Conservation (phyloP, 2,888 invertebrate species). For the Atrina japonica region DNA sequence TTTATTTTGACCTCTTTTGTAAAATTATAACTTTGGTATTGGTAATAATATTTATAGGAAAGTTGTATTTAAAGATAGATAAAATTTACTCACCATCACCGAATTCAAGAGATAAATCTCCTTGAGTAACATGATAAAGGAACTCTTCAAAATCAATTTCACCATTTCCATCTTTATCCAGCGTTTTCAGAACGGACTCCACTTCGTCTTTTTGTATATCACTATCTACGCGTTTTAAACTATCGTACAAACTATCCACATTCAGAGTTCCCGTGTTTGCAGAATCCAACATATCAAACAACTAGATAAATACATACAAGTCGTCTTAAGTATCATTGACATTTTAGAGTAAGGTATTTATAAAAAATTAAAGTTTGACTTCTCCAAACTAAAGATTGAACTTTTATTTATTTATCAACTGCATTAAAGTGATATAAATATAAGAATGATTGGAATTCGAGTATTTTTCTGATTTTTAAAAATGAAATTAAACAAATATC, state of each 20-base stretch:
- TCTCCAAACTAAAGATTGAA: no score
- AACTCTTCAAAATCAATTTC: slow-evolving; percentile 73
- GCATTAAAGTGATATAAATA: neutral
- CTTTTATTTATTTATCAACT: no score
- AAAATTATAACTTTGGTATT: no score
- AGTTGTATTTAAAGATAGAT: slow-evolving; percentile 1
- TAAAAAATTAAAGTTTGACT: no score
- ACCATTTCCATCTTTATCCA: slow-evolving; percentile 68
- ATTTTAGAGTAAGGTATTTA: no score
- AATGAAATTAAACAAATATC: no score
- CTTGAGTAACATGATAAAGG: slow-evolving; percentile 62
- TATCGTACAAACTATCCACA: slow-evolving; percentile 61
- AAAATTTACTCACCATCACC: slow-evolving; percentile 3
- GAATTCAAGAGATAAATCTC: slow-evolving; percentile 22
- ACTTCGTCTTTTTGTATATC: slow-evolving; percentile 65
- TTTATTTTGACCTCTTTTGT: no score
- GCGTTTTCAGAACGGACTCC: slow-evolving; percentile 56
- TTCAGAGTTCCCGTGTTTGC: slow-evolving; percentile 64
- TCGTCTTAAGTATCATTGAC: no score
- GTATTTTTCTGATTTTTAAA: no score
- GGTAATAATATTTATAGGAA: no score
- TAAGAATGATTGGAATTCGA: no score
- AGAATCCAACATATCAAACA: slow-evolving; percentile 68
- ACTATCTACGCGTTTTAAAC: slow-evolving; percentile 61
- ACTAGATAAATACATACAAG: slow-evolving; percentile 55